Conservation (phyloP, 1,140 invertebrate species). For the Venturia canescens region DNA sequence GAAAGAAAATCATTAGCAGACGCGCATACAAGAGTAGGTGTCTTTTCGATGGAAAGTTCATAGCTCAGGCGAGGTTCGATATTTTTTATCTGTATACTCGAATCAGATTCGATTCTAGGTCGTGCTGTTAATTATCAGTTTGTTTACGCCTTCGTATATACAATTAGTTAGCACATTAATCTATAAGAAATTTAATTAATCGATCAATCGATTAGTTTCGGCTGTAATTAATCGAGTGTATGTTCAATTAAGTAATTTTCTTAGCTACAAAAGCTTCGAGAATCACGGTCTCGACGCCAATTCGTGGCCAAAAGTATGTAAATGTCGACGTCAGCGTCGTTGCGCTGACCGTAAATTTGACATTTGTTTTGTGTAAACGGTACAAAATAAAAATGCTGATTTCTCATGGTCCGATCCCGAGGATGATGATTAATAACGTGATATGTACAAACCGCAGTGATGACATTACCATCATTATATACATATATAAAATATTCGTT, state of each 20-base stretch:
- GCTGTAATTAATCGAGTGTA: neutral
- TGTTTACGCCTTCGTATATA: neutral
- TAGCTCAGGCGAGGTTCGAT: neutral
- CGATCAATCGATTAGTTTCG: constrained; percentile 25
- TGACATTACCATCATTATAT: constrained; percentile 7
- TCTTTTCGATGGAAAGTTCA: neutral
- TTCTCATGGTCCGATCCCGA: neutral
- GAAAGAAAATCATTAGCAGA: neutral
- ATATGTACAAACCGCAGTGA: constrained; percentile 9
- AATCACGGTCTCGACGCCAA: constrained; percentile 52
- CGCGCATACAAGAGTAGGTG: neutral
- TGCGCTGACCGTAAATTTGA: constrained; percentile 20
- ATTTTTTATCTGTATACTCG: too few relatives aligned
- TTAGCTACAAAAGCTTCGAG: constrained; percentile 30
- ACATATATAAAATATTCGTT: constrained; percentile 27
- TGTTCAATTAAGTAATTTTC: constrained; percentile 4
- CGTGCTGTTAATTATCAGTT: constrained; percentile 13
- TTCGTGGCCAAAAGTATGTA: constrained; percentile 13
- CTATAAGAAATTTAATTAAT: constrained; percentile 7
- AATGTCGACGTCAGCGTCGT: constrained; percentile 11
- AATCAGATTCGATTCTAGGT: neutral
- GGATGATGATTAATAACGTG: neutral
- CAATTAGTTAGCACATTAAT: constrained; percentile 1
- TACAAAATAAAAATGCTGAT: neutral
- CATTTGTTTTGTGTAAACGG: neutral